Percentiles rank a stretch among this genome's conserved stretches.
Evolutionary conservation across 2,113 vertebrate genomes (phyloP).

Genomic region (Tachysurus fulvidraco): DNA sequence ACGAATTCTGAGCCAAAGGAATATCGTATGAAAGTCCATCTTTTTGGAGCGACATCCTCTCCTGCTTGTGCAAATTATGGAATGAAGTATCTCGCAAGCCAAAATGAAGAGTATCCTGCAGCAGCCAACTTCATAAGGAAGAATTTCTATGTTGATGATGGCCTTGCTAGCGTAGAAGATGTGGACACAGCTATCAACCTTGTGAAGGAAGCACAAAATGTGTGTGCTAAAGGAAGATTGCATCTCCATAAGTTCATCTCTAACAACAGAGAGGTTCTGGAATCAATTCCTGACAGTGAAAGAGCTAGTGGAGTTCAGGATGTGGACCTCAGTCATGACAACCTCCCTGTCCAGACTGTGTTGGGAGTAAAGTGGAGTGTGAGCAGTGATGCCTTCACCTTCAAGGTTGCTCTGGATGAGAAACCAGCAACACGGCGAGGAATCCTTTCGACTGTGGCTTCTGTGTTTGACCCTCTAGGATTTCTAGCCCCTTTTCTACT

Average conservation of each 20-base stretch:
- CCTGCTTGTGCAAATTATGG: constrained; percentile 42
- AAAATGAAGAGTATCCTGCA: neutral
- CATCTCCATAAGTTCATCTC: constrained; percentile 44
- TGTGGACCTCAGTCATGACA: constrained; percentile 32
- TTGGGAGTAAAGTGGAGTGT: constrained; percentile 40
- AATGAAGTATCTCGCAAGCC: constrained; percentile 34
- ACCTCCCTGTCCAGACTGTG: constrained; percentile 42
- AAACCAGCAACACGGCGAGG: constrained; percentile 29
- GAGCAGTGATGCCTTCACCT: constrained; percentile 26
- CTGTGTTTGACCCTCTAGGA: too few species aligned
- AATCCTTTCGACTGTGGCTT: constrained; percentile 2
- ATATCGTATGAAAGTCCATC: constrained; percentile 18
- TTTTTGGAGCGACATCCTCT: constrained; percentile 41
- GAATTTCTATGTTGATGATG: constrained; percentile 50
- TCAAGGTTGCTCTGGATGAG: constrained; percentile 37
- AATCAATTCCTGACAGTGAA: constrained; percentile 39
- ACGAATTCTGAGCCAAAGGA: neutral
- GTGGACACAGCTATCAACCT: constrained; percentile 34
- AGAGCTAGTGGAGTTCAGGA: constrained; percentile 24
- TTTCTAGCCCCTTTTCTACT: neutral
- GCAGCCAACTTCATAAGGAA: constrained; percentile 25
- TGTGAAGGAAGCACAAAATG: neutral
- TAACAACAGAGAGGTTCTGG: constrained; percentile 31
- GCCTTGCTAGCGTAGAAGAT: constrained; percentile 19
- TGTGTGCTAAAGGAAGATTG: constrained; percentile 16